phyloP scores from a whole-genome alignment of 2,797 vertebrate genomes.

The Adrianichthys oophorus region DNA sequence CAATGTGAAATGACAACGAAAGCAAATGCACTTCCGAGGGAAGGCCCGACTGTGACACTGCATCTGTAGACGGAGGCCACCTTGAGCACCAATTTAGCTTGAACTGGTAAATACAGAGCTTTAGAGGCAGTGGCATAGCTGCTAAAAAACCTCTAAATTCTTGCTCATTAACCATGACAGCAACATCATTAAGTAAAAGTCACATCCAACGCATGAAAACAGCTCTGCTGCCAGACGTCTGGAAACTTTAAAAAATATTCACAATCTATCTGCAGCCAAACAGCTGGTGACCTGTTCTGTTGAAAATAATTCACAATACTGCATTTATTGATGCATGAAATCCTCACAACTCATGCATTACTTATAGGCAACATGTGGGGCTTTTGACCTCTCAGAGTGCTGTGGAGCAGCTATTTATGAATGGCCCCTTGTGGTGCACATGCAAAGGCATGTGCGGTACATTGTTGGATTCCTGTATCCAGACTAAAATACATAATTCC shows the following conservation, averaged over 20 bases:
- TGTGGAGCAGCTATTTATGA: conserved; percentile 7
- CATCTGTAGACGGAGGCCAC: no score
- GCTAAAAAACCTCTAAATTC: background rate
- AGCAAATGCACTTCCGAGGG: conserved; percentile 14
- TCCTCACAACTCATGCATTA: conserved; percentile 7
- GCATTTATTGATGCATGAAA: conserved; percentile 6
- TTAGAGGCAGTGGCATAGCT: no score
- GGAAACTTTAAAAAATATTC: background rate
- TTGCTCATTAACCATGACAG: background rate
- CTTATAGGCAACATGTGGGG: conserved; percentile 1
- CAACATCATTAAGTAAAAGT: background rate
- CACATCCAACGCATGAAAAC: background rate
- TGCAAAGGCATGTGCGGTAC: background rate
- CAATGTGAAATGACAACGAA: conserved; percentile 16
- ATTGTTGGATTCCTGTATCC: background rate
- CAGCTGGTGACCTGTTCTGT: conserved; percentile 2
- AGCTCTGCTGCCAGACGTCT: background rate
- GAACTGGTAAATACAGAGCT: no score
- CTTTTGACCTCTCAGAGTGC: conserved; percentile 11
- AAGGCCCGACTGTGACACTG: no score
- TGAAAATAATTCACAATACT: background rate
- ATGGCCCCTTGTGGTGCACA: background rate
- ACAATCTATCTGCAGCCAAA: conserved; percentile 1
- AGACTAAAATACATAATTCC: background rate
- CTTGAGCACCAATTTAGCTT: no score